These are phyloP conservation scores for Cephus nigrinus DNA, from an alignment of 2,888 invertebrate species.

Conservation along the genomic window DNA sequence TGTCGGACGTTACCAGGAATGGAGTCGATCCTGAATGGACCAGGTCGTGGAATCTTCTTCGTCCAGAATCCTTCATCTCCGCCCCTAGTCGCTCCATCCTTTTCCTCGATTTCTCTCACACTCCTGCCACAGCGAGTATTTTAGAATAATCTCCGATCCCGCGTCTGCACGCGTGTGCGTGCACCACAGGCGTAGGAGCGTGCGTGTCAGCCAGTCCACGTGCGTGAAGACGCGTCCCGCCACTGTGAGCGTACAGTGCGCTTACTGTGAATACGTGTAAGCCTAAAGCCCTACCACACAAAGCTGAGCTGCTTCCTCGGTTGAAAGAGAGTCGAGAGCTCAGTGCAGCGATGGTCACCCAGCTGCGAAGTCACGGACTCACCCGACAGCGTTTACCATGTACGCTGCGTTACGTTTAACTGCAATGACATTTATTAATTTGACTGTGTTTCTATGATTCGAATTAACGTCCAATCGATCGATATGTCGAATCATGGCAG, in stretches of 20 bases:
- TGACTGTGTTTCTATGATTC: not conserved
- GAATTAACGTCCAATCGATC: not conserved
- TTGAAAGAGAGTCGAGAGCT: slow-evolving; percentile 46
- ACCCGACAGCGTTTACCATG: not conserved
- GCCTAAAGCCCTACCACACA: slow-evolving; percentile 50
- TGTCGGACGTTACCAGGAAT: slow-evolving; percentile 2
- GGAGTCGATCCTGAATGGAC: not conserved
- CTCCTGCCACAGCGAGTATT: slow-evolving; percentile 13
- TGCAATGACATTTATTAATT: not conserved
- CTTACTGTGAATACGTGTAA: slow-evolving; percentile 5
- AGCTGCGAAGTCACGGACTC: slow-evolving; percentile 48
- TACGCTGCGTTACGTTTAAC: not conserved
- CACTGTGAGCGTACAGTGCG: not conserved
- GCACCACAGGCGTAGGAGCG: slow-evolving; percentile 13
- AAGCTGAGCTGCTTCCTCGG: slow-evolving; percentile 30
- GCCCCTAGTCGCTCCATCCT: not conserved
- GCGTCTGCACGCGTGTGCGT: slow-evolving; percentile 37
- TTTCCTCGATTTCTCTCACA: slow-evolving; percentile 7
- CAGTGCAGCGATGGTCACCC: slow-evolving; percentile 63
- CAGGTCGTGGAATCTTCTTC: slow-evolving; percentile 14
- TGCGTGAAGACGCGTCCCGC: slow-evolving; percentile 2
- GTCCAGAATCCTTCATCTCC: slow-evolving; percentile 8
- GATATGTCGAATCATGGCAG: not conserved
- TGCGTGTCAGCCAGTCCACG: not conserved
- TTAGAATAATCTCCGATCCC: slow-evolving; percentile 25